Percentiles rank a stretch among this genome's conserved stretches.
phyloP scores from a whole-genome alignment of 2,888 invertebrate species.

The Blera fallax region DNA sequence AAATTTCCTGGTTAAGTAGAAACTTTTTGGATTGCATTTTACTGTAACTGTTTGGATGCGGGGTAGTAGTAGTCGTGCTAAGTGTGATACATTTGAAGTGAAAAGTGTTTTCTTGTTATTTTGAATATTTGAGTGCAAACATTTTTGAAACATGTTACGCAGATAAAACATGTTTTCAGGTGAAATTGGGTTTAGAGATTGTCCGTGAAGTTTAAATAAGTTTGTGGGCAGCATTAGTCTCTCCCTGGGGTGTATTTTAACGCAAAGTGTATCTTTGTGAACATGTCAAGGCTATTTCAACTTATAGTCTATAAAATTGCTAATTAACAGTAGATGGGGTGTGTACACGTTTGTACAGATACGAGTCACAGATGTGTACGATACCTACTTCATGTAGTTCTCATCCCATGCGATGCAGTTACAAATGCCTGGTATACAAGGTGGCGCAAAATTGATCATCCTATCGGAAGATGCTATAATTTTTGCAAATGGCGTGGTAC shows the following conservation, averaged over 20 bases:
- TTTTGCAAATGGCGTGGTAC: no score
- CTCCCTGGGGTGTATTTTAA: no score
- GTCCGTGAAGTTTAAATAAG: not conserved
- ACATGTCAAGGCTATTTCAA: not conserved
- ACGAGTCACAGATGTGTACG: no score
- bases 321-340: no score
- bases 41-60: not conserved
- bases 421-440: no score
- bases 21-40: slow-evolving; percentile 39
- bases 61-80: no score
- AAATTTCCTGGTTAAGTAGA: slow-evolving; percentile 10
- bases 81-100: slow-evolving; percentile 1
- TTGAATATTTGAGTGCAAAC: not conserved
- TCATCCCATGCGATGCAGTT: no score
- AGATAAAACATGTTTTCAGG: not conserved
- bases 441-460: no score
- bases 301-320: not conserved
- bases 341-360: no score
- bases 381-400: no score
- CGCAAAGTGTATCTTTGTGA: not conserved
- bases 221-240: not conserved
- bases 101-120: slow-evolving; percentile 10
- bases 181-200: not conserved
- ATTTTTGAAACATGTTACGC: not conserved
- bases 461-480: no score